Base-by-base conservation (phyloP, 1,140 invertebrate species). In the Drosophila truncata region DNA sequence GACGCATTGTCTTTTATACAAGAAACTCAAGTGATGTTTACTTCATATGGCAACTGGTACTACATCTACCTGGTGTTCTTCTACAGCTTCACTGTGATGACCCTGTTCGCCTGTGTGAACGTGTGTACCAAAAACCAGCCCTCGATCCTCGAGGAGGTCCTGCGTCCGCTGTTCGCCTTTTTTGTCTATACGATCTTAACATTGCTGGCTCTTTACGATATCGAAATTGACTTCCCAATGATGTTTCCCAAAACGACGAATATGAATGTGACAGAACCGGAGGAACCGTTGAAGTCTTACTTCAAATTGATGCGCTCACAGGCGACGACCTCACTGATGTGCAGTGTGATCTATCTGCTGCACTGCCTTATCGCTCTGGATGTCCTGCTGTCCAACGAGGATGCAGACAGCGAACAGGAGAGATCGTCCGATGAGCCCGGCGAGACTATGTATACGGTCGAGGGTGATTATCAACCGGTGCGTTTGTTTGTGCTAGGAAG, bases 341-440 rank as follows among this genome's bases (percentile, higher is more conserved):
- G 37, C 16, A 78, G 67, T 4, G 29, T 78, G 1, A 3, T 77
- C 9, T 80, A 70, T 41, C 29, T 87, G 39, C 58, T 87, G 52
- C 83, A 87, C 18, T 35, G 25, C 35, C 52, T 80, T 20, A 80
- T 83, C 16, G 27, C 59, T 1, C 16, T 83, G 9, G 83, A 87
- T 65, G 76, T 87, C 1, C 9, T 77, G 29, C 61, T 87, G 0
- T 80, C 80, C 10, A 58, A 58, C 4, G 41, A 60, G 10, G 37
- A 61, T 10, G 11, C n/a, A 2, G 35, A 64, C 5, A 42, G 58
- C 10, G 35, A 42, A 0, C 2, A 11, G 1, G 20, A 50, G 1
- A 0, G 3, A 0, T 3, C 3, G 1, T 52, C 57, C 20, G 64
- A 78, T 2, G 5, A 37, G 11, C 42, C 29, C 11, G 8, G 27